phyloP scores from a whole-genome alignment of 1,140 invertebrate species.

The Drosophila mauritiana region DNA sequence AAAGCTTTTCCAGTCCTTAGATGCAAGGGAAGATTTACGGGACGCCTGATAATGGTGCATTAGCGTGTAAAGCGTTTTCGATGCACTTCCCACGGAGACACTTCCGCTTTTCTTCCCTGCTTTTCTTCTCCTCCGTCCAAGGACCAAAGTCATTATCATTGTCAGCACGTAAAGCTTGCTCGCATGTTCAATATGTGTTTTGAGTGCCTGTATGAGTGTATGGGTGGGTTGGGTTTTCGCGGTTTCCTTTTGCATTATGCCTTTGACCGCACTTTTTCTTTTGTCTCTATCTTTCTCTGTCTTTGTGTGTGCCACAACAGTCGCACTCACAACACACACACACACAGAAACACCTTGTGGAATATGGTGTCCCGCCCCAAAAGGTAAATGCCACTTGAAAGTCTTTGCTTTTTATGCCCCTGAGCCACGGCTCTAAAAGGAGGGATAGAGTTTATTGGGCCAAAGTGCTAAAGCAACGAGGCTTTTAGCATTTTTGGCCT shows the following conservation, averaged over 20 bases:
- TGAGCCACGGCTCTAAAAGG: constrained; percentile 23
- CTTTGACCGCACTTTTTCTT: constrained; percentile 46
- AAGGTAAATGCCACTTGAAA: constrained; percentile 38
- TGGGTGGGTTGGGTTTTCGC: constrained; percentile 29
- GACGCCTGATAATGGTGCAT: constrained; percentile 76
- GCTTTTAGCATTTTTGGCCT: constrained; percentile 28
- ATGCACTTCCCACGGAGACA: constrained; percentile 67
- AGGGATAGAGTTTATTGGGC: constrained; percentile 24
- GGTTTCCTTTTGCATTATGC: constrained; percentile 58
- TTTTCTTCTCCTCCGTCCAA: background rate
- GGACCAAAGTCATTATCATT: constrained; percentile 72
- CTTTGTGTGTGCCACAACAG: background rate
- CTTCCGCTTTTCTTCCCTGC: constrained; percentile 4
- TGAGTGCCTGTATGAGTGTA: background rate
- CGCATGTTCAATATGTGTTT: constrained; percentile 54
- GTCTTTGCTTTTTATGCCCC: constrained; percentile 29
- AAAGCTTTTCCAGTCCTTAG: constrained; percentile 60
- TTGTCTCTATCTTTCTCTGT: constrained; percentile 7
- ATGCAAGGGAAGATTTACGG: constrained; percentile 79
- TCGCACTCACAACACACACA: background rate
- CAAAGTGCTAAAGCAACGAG: constrained; percentile 3
- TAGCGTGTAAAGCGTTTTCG: constrained; percentile 73
- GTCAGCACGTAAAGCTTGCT: constrained; percentile 70
- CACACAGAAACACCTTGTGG: background rate
- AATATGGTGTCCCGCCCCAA: background rate